A percentile compares a stretch with the other conserved stretches of the same genome.
Evolutionary conservation across 2,113 vertebrate genomes (phyloP).

Genomic region (Pelvicachromis taeniatus): DNA sequence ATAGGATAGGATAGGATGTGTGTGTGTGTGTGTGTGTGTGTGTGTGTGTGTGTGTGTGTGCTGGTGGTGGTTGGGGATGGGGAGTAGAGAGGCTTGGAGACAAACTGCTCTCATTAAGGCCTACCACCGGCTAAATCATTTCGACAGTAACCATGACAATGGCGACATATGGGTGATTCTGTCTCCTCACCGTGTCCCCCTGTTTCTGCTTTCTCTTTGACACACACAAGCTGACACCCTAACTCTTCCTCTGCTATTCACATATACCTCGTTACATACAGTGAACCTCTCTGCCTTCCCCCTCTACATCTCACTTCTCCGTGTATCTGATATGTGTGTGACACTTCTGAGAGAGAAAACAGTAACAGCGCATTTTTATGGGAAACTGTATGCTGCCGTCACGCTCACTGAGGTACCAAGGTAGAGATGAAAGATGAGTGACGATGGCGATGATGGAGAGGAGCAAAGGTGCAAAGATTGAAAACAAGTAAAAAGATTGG

Average conservation of each 20-base stretch:
- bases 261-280: neutral
- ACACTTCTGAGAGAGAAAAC: neutral
- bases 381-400: neutral
- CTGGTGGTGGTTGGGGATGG: neutral
- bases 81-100: conserved; percentile 1
- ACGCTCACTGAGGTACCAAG: neutral
- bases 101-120: conserved; percentile 40
- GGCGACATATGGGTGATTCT: conserved; percentile 47
- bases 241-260: neutral
- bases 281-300: neutral
- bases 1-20: conserved; percentile 29
- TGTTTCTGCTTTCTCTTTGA: conserved; percentile 13
- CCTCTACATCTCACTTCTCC: neutral
- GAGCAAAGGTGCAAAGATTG: neutral
- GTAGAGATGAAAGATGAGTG: neutral
- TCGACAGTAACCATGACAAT: conserved; percentile 65
- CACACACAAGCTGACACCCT: neutral
- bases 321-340: neutral
- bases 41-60: neutral
- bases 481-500: neutral
- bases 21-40: too few relatives aligned
- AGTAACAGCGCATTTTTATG: neutral
- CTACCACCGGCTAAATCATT: conserved; percentile 31
- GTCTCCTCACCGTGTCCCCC: conserved; percentile 25
- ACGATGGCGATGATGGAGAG: neutral